A percentile compares a stretch with the other conserved stretches of the same genome.
phyloP scores from a whole-genome alignment of 2,888 invertebrate species.

The Calliscelio sp. region DNA sequence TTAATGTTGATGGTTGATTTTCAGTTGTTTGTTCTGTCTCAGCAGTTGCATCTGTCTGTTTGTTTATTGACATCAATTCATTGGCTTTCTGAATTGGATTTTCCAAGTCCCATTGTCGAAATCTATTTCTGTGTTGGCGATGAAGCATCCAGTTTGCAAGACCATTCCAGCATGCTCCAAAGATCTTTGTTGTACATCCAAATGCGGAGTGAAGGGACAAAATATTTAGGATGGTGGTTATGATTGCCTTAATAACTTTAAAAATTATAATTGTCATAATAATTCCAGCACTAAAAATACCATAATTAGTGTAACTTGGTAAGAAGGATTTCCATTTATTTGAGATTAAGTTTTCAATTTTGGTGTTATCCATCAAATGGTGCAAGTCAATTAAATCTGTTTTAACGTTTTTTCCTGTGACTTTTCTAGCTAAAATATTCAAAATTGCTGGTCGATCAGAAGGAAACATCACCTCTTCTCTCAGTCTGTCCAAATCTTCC shows the following conservation, averaged over 20 bases:
- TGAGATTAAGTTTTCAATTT: neutral
- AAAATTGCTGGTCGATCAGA: neutral
- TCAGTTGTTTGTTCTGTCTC: too few species aligned
- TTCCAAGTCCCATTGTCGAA: neutral
- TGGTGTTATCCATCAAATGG: neutral
- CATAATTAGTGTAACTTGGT: neutral
- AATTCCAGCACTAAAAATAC: conserved; percentile 5
- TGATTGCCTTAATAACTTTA: neutral
- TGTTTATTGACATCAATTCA: too few species aligned
- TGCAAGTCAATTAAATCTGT: neutral
- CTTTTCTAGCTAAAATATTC: neutral
- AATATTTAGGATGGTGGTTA: neutral
- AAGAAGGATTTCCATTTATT: neutral
- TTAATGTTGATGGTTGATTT: too few species aligned
- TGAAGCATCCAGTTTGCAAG: neutral
- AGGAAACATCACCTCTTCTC: conserved; percentile 11
- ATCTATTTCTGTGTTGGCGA: neutral
- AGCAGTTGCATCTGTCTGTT: too few species aligned
- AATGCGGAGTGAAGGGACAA: neutral
- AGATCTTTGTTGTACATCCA: neutral
- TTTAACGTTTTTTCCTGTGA: too few species aligned
- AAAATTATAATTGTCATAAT: conserved; percentile 1
- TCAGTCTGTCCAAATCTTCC: neutral
- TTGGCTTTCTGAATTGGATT: too few species aligned
- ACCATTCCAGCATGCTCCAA: conserved; percentile 1